Conservation (phyloP, 2,797 vertebrate species). For the Fistularia tabacaria region DNA sequence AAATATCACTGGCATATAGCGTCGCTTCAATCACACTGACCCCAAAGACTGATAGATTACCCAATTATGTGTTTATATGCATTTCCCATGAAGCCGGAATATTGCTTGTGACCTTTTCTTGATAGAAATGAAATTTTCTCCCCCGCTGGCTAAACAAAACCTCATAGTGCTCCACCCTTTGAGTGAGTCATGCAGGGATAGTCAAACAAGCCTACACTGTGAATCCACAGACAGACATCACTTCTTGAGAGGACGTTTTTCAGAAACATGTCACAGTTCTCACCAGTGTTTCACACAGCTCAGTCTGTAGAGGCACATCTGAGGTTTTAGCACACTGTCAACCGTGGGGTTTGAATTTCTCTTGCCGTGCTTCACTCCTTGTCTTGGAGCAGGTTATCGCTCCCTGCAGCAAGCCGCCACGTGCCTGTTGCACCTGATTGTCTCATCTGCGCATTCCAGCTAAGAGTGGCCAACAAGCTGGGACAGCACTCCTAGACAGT, state of each 20-base stretch:
- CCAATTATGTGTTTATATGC: constrained; percentile 65
- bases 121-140: constrained; percentile 71
- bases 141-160: constrained; percentile 72
- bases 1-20: constrained; percentile 60
- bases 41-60: constrained; percentile 65
- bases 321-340: constrained; percentile 32
- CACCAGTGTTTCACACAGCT: constrained; percentile 20
- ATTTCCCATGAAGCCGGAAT: constrained; percentile 65
- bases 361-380: constrained; percentile 6
- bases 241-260: constrained; percentile 63
- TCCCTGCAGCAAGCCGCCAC: constrained; percentile 88
- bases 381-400: constrained; percentile 75
- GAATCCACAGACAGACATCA: constrained; percentile 47
- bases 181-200: constrained; percentile 67
- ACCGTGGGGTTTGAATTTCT: constrained; percentile 20
- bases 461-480: constrained; percentile 75
- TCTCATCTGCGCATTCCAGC: constrained; percentile 92
- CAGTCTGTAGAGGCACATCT: constrained; percentile 17
- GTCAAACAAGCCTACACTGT: constrained; percentile 54
- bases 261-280: constrained; percentile 33
- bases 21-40: constrained; percentile 61
- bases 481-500: constrained; percentile 84
- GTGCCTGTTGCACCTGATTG: constrained; percentile 96
- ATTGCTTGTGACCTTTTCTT: constrained; percentile 68
- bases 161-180: constrained; percentile 66